Percentiles rank a stretch among this genome's conserved stretches.
phyloP scores from a whole-genome alignment of 2,797 vertebrate species.

The Apogon hyalosoma region DNA sequence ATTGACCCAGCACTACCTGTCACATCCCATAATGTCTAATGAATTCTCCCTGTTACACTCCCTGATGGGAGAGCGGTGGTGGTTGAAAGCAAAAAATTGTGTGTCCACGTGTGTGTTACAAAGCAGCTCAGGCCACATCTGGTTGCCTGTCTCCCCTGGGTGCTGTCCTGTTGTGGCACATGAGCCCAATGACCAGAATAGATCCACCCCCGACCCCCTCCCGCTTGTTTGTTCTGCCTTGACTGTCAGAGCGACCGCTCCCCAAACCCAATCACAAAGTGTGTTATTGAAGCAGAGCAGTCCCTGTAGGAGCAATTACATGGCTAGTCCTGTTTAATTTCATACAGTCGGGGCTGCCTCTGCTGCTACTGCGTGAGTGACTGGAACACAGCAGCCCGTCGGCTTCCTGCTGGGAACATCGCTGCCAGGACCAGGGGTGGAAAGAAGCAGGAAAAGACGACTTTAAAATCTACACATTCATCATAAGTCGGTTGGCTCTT shows the following conservation, averaged over 20 bases:
- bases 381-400: not conserved
- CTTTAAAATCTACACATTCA: no score
- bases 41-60: constrained; percentile 30
- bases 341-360: constrained; percentile 28
- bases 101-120: not conserved
- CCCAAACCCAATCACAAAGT: constrained; percentile 52
- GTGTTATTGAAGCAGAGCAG: constrained; percentile 48
- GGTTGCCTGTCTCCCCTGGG: constrained; percentile 24
- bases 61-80: not conserved
- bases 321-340: constrained; percentile 55
- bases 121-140: constrained; percentile 41
- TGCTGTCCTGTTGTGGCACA: constrained; percentile 17
- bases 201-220: constrained; percentile 1
- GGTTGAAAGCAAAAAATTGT: not conserved
- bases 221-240: constrained; percentile 36
- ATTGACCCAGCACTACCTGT: constrained; percentile 39
- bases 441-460: not conserved
- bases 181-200: constrained; percentile 34
- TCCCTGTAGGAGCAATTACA: constrained; percentile 38
- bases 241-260: constrained; percentile 21
- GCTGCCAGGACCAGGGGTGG: not conserved
- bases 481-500: no score
- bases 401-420: constrained; percentile 7
- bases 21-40: constrained; percentile 45
- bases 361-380: constrained; percentile 17